phyloP scores from a whole-genome alignment of 2,113 vertebrate species.

The Picathartes gymnocephalus region DNA sequence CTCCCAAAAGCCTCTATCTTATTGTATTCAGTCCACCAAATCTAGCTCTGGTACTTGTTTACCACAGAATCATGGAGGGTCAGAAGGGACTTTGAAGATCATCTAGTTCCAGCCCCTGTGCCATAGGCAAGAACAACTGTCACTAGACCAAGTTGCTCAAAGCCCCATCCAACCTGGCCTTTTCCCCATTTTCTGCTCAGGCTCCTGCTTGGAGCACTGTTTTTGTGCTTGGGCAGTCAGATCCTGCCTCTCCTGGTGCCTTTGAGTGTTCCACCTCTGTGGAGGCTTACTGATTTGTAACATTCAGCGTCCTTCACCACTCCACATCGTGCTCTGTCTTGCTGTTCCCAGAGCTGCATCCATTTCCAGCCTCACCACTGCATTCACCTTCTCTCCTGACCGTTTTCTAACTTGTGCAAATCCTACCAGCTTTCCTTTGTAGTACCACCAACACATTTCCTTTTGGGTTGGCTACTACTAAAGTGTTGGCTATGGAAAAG shows the following conservation, averaged over 20 bases:
- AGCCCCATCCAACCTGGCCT: not conserved
- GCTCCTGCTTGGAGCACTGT: not conserved
- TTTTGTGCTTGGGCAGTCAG: not conserved
- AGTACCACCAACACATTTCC: accelerated
- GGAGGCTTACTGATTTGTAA: not conserved
- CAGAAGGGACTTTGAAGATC: not conserved
- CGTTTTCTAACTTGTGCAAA: not conserved
- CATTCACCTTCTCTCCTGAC: not conserved
- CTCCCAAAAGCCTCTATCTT: not conserved
- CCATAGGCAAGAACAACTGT: not conserved
- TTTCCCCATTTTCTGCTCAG: not conserved
- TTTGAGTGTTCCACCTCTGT: not conserved
- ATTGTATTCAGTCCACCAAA: not conserved
- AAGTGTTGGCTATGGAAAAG: not conserved
- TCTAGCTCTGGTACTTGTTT: not conserved
- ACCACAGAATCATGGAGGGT: not conserved
- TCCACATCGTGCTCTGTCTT: not conserved
- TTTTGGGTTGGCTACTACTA: not conserved
- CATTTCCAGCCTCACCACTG: not conserved
- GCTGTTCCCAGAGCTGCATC: not conserved
- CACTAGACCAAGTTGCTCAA: not conserved
- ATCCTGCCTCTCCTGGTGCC: not conserved
- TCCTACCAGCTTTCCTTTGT: not conserved
- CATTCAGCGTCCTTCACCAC: not conserved
- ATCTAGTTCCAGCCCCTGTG: not conserved